A percentile compares a stretch with the other conserved stretches of the same genome.
Conservation (phyloP, 2,797 vertebrate species). For the Acanthornis magna region DNA sequence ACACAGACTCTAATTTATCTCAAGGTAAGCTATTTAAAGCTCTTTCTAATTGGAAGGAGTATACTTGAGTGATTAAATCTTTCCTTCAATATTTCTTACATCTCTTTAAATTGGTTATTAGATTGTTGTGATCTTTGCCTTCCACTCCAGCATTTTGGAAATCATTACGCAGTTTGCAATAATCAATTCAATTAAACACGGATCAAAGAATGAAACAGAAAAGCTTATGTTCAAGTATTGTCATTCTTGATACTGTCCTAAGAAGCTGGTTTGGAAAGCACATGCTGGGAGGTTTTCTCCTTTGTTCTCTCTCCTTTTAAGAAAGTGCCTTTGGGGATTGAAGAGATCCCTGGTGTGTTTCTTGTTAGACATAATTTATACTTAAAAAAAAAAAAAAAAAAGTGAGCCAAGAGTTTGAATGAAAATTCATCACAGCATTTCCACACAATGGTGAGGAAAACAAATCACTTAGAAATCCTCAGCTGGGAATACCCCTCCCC, state of each 20-base stretch:
- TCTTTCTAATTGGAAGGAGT: conserved; percentile 62
- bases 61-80: conserved; percentile 59
- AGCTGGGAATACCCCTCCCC: neutral
- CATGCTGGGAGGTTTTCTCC: conserved; percentile 75
- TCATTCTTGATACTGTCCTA: conserved; percentile 73
- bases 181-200: conserved; percentile 66
- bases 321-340: conserved; percentile 74
- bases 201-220: conserved; percentile 60
- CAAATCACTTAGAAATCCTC: neutral
- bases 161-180: conserved; percentile 62
- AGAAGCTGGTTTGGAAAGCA: conserved; percentile 72
- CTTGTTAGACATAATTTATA: conserved; percentile 74
- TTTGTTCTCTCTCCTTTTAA: conserved; percentile 78
- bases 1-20: conserved; percentile 50
- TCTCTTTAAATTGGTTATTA: conserved; percentile 56
- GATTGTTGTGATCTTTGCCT: conserved; percentile 61
- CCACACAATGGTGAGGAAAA: conserved; percentile 48
- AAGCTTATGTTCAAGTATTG: conserved; percentile 68
- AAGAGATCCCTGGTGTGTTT: conserved; percentile 73
- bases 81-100: conserved; percentile 66
- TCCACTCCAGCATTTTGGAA: conserved; percentile 50
- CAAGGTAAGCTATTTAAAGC: conserved; percentile 67
- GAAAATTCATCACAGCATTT: conserved; percentile 58
- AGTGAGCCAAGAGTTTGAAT: conserved; percentile 60
- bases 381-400: conserved; percentile 32